Evolutionary conservation across 2,113 vertebrate genomes (phyloP).

Genomic region (Nibea albiflora): DNA sequence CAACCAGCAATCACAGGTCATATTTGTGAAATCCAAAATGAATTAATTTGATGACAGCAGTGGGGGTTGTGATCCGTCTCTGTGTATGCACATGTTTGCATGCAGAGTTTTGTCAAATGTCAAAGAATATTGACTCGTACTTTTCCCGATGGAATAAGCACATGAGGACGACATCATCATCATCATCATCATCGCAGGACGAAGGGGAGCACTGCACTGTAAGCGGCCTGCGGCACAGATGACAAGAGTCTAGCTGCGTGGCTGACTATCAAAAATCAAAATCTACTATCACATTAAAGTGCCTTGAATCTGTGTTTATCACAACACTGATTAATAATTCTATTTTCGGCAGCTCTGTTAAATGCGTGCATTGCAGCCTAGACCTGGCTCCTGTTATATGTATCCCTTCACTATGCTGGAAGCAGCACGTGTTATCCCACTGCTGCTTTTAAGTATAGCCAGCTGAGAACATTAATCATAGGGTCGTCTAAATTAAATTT

Average conservation of each 20-base stretch:
- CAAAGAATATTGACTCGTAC: slow-evolving; percentile 71
- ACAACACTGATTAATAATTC: slow-evolving; percentile 10
- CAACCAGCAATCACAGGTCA: slow-evolving; percentile 85
- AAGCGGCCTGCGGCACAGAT: slow-evolving; percentile 2
- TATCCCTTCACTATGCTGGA: slow-evolving; percentile 4
- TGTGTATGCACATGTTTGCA: slow-evolving; percentile 42
- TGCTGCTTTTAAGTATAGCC: slow-evolving; percentile 46
- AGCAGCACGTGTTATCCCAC: slow-evolving; percentile 23
- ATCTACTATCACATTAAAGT: not conserved
- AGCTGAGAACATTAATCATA: slow-evolving; percentile 71
- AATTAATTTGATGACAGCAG: slow-evolving; percentile 77
- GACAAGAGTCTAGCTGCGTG: too few species aligned
- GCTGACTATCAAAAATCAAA: not conserved
- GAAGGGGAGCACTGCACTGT: not conserved
- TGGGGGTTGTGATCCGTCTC: slow-evolving; percentile 55
- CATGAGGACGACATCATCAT: slow-evolving; percentile 25
- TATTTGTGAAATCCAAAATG: slow-evolving; percentile 84
- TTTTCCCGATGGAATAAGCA: slow-evolving; percentile 47
- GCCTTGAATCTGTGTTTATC: not conserved
- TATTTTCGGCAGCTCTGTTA: not conserved
- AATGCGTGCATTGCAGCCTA: not conserved
- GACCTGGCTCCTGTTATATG: slow-evolving; percentile 2
- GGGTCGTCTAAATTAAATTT: slow-evolving; percentile 65
- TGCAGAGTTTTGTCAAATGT: slow-evolving; percentile 70
- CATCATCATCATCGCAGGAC: slow-evolving; percentile 4